Evolutionary conservation across 2,113 vertebrate genomes (phyloP), one percentile per base, ranked within the genome.

Genomic region (Gadus macrocephalus): DNA sequence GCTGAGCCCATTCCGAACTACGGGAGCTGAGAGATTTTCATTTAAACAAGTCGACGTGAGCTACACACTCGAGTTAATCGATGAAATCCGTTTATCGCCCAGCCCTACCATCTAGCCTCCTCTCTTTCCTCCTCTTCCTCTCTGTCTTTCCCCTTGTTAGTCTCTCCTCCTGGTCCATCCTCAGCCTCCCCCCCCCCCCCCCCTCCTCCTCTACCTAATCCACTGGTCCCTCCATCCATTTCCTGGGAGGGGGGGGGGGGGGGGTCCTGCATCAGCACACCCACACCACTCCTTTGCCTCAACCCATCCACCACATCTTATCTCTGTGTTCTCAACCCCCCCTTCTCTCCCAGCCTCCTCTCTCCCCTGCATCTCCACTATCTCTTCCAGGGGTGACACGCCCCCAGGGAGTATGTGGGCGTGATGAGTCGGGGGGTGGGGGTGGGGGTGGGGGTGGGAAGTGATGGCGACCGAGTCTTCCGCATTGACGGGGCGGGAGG

Each of bases 211-310:
- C 55, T 58, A 5, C 4, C 42, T 11, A 49, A 49, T 9, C 42
- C 42, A 49, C 8, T n/a, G 3, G 55, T 58, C n/a, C n/a, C n/a
- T 58, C 55, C n/a, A 17, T 58, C 55, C 16, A 58, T n/a, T 58
- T 58, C 55, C 42, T 49, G 42, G 31, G 31, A 4, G 31, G 31
- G 31, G 31, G 31, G 31, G 4, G 31, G 31, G 31, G 31, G 31
- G 31, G 3, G 12, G 2, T 5, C 53, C 53, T 55, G 12, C 27
- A 14, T 25, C 31, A 2, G 4, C 62, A 35, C 42, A 49, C 42
- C 12, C 11, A 11, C 9, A 4, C 28, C 66, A 49, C 60, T 71
- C 65, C 56, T 74, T 82, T 67, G 68, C 12, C 53, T 66, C 58
- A 35, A 35, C 58, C 12, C 55, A n/a, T 58, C 55, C 55, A 58